A percentile compares a stretch with the other conserved stretches of the same genome.
Conservation (phyloP, 2,797 vertebrate species). For the Acrocephalus scirpaceus region DNA sequence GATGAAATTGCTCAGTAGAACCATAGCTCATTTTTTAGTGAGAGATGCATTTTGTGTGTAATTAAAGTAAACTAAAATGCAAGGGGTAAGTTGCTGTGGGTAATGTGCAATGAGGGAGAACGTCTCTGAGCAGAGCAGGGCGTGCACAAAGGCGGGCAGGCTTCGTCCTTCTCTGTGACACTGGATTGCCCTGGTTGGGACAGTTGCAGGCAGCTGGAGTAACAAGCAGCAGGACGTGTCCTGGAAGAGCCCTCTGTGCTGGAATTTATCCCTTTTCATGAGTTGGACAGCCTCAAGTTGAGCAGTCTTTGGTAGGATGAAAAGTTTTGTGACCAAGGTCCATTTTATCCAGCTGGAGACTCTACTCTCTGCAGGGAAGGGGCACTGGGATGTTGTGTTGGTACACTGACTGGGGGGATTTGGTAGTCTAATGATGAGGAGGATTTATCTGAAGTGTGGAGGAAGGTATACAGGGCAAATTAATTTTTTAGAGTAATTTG, state of each 20-base stretch:
- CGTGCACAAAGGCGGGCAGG: rapidly evolving
- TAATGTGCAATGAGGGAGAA: slow-evolving; percentile 38
- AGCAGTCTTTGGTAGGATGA: background rate
- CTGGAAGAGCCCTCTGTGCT: background rate
- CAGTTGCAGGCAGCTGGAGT: background rate
- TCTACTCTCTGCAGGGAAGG: rapidly evolving
- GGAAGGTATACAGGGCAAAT: background rate
- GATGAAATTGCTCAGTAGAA: slow-evolving; percentile 89
- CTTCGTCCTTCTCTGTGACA: rapidly evolving
- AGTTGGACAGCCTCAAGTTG: background rate
- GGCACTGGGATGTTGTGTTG: background rate
- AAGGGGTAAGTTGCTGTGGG: slow-evolving; percentile 78
- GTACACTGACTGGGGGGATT: background rate
- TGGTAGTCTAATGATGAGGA: background rate
- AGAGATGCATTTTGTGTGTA: slow-evolving; percentile 77
- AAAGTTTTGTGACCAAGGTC: rapidly evolving
- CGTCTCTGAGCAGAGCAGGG: background rate
- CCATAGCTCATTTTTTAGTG: slow-evolving; percentile 77
- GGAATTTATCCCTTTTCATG: background rate
- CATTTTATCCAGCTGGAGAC: background rate
- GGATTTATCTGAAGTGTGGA: background rate
- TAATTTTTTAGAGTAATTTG: background rate
- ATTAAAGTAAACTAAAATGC: slow-evolving; percentile 81
- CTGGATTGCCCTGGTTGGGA: background rate
- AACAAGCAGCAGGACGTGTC: background rate